A percentile compares a stretch with the other conserved stretches of the same genome.
Conservation (phyloP, 1,140 invertebrate species). For the Helicorthomorpha holstii region DNA sequence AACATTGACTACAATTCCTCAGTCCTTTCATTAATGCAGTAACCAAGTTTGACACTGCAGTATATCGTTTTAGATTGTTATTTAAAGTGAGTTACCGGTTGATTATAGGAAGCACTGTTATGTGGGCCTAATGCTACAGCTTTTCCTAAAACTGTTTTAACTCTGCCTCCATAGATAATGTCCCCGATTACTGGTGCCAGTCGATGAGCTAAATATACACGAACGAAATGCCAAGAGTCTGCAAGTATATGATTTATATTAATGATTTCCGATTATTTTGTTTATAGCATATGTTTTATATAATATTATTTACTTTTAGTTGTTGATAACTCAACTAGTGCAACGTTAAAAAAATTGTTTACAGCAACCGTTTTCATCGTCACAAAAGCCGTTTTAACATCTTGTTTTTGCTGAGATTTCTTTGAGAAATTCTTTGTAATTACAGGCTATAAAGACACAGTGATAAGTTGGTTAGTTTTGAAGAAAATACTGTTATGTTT, state of each 20-base stretch:
- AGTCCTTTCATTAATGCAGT: no score
- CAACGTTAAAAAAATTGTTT: background rate
- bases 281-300: no score
- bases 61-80: no score
- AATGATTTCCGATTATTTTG: no score
- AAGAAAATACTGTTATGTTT: no score
- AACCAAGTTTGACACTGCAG: no score
- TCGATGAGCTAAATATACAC: slow-evolving; percentile 24
- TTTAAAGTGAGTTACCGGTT: slow-evolving; percentile 18
- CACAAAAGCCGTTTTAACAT: background rate
- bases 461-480: no score
- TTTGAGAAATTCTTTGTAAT: no score
- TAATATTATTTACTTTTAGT: background rate
- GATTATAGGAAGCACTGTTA: slow-evolving; percentile 11
- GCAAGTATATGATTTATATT: no score
- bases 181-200: slow-evolving; percentile 29
- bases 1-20: no score
- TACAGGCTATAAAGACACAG: no score
- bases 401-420: no score
- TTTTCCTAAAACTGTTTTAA: slow-evolving; percentile 22
- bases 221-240: slow-evolving; percentile 21
- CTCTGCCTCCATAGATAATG: slow-evolving; percentile 22
- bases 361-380: background rate
- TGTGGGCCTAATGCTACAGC: slow-evolving; percentile 22
- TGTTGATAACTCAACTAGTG: background rate